Evolutionary conservation across 2,888 invertebrate genomes (phyloP), one percentile per base, ranked within the genome.

Genomic region (Heliconius erato): DNA sequence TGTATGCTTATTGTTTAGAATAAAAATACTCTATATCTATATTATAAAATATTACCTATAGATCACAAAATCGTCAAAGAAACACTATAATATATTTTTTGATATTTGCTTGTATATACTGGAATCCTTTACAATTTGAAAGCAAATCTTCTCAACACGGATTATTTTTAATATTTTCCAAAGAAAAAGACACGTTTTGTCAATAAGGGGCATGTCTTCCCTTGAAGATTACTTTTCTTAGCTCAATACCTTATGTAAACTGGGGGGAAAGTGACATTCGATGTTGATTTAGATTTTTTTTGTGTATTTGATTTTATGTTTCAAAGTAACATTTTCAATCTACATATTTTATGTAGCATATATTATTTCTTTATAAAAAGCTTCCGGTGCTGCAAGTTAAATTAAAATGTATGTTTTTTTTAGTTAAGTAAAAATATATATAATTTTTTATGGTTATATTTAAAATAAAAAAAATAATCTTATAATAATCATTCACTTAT

Each of bases 121-220:
- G 79, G 84, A 87, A 86, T 86, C 82, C 81, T 84, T 87, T 83
- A 84, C 84, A 90, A 89, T 89, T 89, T 87, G 87, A 87, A 85
- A 87, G 86, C 84, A 85, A 86, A 82, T 88, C 89, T 85, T 87
- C 84, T 87, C 84, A 86, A 79, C 80, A 85, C 83, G 89, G 91
- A 92, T 93, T 93, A 92, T 89, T 91, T 93, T 90, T 91, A 91
- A 92, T 91, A 91, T 92, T 93, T 91, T 86, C 84, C 87, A 87
- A 85, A 85, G 91, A 88, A 90, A 91, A 91, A 90, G 90, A 92
- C 94, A 93, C 93, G 94, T 94, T 92, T 92, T 92, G 94, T 94
- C 94, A 95, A 95, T 94, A 94, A 91, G 89, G 90, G 91, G 89
- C 88, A 87, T 88, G 87, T 86, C 89, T 89, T 89, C 91, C 91